A percentile compares a stretch with the other conserved stretches of the same genome.
These are phyloP conservation scores for Melanargia galathea DNA, from an alignment of 2,888 invertebrate species.

Conservation along the genomic window DNA sequence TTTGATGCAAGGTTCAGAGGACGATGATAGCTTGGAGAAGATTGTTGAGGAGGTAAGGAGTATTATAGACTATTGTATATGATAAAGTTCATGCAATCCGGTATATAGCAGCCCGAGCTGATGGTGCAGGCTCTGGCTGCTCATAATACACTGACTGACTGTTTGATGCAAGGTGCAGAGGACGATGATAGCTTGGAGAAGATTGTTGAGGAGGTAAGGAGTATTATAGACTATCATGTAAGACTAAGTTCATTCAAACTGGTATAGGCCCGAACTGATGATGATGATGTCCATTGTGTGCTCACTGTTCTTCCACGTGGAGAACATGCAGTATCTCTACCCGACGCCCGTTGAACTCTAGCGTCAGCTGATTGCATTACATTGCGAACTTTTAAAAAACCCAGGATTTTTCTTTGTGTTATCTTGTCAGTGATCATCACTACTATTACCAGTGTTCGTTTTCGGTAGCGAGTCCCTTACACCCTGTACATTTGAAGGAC, in stretches of 20 bases:
- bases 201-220: slow-evolving; percentile 58
- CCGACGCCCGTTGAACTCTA: too few relatives aligned
- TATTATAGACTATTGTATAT: slow-evolving; percentile 47
- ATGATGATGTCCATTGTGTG: slow-evolving; percentile 92
- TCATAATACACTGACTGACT: slow-evolving; percentile 70
- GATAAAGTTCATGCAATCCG: slow-evolving; percentile 80
- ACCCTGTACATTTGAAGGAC: background rate
- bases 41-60: slow-evolving; percentile 57
- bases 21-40: slow-evolving; percentile 61
- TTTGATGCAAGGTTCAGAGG: slow-evolving; percentile 56
- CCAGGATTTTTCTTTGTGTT: too few relatives aligned
- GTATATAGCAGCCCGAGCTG: slow-evolving; percentile 67
- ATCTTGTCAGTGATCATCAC: too few relatives aligned
- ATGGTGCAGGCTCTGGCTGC: slow-evolving; percentile 75
- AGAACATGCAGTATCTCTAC: slow-evolving; percentile 91
- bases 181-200: slow-evolving; percentile 61
- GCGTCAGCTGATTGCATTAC: too few relatives aligned
- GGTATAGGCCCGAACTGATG: slow-evolving; percentile 67
- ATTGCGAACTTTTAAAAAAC: too few relatives aligned
- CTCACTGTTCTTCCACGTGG: slow-evolving; percentile 96
- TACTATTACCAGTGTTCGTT: too few relatives aligned
- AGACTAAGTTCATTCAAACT: slow-evolving; percentile 82
- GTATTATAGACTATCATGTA: background rate
- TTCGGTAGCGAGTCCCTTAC: too few relatives aligned
- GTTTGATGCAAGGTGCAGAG: slow-evolving; percentile 58